Conservation (phyloP, 2,888 invertebrate genomes). For the Microchrysa polita region DNA sequence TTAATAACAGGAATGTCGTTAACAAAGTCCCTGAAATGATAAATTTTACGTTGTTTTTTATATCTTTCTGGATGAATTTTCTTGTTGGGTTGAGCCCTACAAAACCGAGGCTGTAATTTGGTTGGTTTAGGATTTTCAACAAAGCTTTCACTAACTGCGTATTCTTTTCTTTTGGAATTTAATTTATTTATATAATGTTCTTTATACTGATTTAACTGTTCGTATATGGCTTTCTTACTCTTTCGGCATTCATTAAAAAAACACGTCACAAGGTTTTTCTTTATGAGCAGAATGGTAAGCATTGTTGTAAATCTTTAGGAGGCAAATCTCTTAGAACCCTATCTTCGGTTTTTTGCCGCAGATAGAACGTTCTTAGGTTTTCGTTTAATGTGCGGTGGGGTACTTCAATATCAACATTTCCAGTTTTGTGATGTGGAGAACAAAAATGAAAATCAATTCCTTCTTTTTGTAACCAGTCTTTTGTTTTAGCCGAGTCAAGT, state of each 20-base stretch:
- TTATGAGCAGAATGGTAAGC: slow-evolving; percentile 20
- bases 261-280: slow-evolving; percentile 26
- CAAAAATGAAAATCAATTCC: slow-evolving; percentile 32
- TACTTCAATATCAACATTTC: slow-evolving; percentile 32
- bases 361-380: slow-evolving; percentile 24
- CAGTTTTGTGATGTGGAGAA: slow-evolving; percentile 36
- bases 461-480: slow-evolving; percentile 24
- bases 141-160: slow-evolving; percentile 5
- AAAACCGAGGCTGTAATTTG: slow-evolving; percentile 24
- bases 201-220: slow-evolving; percentile 11
- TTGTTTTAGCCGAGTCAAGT: slow-evolving; percentile 17
- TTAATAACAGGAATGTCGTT: neutral
- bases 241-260: slow-evolving; percentile 21
- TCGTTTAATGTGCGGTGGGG: slow-evolving; percentile 29
- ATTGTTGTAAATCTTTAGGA: slow-evolving; percentile 15
- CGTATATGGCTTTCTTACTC: neutral
- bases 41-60: slow-evolving; percentile 33
- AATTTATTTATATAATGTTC: slow-evolving; percentile 12
- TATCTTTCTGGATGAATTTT: slow-evolving; percentile 30
- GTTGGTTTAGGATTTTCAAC: slow-evolving; percentile 14
- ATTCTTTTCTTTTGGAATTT: slow-evolving; percentile 2
- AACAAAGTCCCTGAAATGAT: slow-evolving; percentile 5
- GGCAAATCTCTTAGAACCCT: neutral
- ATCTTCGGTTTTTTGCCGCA: slow-evolving; percentile 24
- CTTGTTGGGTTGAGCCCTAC: neutral